phyloP scores from a whole-genome alignment of 2,113 vertebrate species.

The Scomber scombrus region DNA sequence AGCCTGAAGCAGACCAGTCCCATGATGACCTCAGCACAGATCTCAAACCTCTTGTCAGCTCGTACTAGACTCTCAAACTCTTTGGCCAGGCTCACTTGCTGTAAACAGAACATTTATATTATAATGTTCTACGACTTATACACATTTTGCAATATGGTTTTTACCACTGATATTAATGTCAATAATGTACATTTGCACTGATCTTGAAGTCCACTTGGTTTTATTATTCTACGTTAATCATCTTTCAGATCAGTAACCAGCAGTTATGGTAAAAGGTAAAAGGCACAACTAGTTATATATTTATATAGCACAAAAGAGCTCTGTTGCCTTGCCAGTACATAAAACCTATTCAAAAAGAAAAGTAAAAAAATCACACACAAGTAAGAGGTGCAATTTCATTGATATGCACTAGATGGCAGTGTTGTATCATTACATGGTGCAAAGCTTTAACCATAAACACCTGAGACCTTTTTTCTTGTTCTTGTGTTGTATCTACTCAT shows the following conservation, averaged over 20 bases:
- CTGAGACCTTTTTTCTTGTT: not conserved
- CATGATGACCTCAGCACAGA: slow-evolving; percentile 91
- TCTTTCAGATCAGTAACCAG: too few relatives aligned
- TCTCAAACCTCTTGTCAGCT: slow-evolving; percentile 92
- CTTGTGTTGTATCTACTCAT: too few relatives aligned
- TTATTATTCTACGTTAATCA: not conserved
- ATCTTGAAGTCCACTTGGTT: not conserved
- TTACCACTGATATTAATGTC: not conserved
- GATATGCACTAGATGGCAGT: slow-evolving; percentile 56
- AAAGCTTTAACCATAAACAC: not conserved
- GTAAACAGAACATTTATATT: slow-evolving; percentile 31
- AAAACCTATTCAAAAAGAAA: too few relatives aligned
- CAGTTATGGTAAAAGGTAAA: not conserved
- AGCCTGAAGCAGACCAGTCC: slow-evolving; percentile 97
- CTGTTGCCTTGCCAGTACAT: not conserved
- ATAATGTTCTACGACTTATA: not conserved
- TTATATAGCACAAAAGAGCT: too few relatives aligned
- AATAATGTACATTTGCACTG: not conserved
- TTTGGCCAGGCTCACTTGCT: slow-evolving; percentile 92
- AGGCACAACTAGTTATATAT: not conserved
- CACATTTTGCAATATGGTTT: not conserved
- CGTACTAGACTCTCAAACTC: slow-evolving; percentile 91
- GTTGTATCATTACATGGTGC: slow-evolving; percentile 4
- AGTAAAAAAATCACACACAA: not conserved
- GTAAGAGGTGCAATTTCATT: not conserved